These are phyloP conservation scores for Rhamphomyia laevipes DNA, from an alignment of 2,888 invertebrate species.

Conservation along the genomic window DNA sequence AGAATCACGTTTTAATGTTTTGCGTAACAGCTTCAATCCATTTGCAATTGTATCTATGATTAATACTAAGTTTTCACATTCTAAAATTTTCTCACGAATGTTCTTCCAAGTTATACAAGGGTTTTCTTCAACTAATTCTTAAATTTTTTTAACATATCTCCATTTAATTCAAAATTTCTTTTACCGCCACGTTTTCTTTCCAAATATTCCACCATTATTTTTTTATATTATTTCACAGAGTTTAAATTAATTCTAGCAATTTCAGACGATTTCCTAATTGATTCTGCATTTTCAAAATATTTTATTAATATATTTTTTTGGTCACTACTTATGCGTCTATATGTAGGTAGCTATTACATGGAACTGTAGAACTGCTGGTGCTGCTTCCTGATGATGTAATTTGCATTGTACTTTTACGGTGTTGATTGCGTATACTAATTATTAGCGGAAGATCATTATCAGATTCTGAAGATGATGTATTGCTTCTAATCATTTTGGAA, in stretches of 20 bases:
- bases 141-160: constrained; percentile 4
- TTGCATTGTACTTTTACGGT: no score
- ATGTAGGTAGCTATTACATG: no score
- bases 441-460: no score
- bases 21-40: constrained; percentile 1
- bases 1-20: not conserved
- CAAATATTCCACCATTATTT: not conserved
- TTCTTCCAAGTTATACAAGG: constrained; percentile 1
- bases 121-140: constrained; percentile 4
- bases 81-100: constrained; percentile 1
- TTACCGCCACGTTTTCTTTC: constrained; percentile 3
- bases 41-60: not conserved
- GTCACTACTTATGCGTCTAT: no score
- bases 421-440: no score
- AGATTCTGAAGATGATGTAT: no score
- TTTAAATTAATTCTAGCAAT: constrained; percentile 6
- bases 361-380: no score
- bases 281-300: not conserved
- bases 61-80: constrained; percentile 1
- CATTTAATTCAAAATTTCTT: constrained; percentile 3
- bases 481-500: no score
- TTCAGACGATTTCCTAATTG: constrained; percentile 2
- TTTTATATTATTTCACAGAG: not conserved
- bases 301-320: no score
- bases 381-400: no score